Conservation (phyloP, 2,113 vertebrate genomes). For the Chelonoidis abingdonii region DNA sequence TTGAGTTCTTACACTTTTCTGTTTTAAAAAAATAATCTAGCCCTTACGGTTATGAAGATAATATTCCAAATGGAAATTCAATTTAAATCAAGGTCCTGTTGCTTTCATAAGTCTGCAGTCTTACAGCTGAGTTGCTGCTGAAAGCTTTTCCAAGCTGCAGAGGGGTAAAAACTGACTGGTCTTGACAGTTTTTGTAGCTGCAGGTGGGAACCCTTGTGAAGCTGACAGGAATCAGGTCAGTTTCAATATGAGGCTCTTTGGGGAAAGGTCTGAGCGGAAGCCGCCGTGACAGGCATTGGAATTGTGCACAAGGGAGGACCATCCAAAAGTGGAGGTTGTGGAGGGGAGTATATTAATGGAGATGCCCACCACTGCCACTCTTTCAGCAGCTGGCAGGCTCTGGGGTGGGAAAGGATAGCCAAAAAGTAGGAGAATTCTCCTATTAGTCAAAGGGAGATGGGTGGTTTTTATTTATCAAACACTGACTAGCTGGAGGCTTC, state of each 20-base stretch:
- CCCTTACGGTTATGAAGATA: conserved; percentile 35
- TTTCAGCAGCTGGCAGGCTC: background rate
- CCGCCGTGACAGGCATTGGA: background rate
- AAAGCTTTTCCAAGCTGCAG: background rate
- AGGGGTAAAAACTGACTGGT: conserved; percentile 2
- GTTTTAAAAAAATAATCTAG: background rate
- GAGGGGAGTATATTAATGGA: background rate
- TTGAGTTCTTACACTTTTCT: conserved; percentile 6
- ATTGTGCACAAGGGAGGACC: conserved; percentile 2
- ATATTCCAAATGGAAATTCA: conserved; percentile 46
- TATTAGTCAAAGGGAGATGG: background rate
- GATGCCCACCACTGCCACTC: background rate
- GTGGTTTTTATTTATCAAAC: background rate
- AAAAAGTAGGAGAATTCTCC: background rate
- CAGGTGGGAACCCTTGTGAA: conserved; percentile 27
- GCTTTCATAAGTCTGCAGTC: conserved; percentile 33
- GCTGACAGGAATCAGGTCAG: conserved; percentile 33
- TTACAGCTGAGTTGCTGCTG: conserved; percentile 36
- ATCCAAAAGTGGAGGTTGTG: conserved; percentile 5
- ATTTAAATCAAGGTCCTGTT: conserved; percentile 56
- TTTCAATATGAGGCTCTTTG: background rate
- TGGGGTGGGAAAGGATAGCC: background rate
- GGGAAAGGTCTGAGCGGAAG: conserved; percentile 6
- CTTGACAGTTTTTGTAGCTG: conserved; percentile 3
- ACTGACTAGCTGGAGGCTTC: background rate